Base-by-base conservation (phyloP, 2,113 vertebrate species). In the Pungitius pungitius region DNA sequence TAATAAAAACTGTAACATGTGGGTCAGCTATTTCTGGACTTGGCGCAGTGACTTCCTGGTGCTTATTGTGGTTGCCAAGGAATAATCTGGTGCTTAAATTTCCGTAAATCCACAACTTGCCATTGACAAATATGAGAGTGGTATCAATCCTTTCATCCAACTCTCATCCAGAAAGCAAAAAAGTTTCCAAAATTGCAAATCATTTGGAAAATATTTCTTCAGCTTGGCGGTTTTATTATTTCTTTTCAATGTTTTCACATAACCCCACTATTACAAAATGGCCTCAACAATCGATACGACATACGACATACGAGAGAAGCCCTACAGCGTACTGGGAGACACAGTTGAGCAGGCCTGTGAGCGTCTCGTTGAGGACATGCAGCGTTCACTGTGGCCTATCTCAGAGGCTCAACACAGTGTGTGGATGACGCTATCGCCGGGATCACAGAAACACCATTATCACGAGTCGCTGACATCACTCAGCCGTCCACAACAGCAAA, bases 251-350 rank as follows among this genome's bases (percentile, higher is more conserved):
- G 13, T 4, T 15, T 43, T 47, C 45, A n/a, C 20, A 49, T 18
- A 35, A 35, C 33, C 33, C 33, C 6, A 35, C 7, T 35, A 47
- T 47, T 4, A 9, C 18, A 47, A 47, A 49, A n/a, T 10, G 3
- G 18, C 20, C 13, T 49, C 7, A 47, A 10, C 8, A n/a, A 7
- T 18, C 1, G 8, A 18, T 20, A 20, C 43, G 18, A 47, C 17
- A 49, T 49, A 49, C 1, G 3, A 49, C 7, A 49, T n/a, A 24
- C n/a, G 12, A 51, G n/a, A 52, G 49, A n/a, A 24, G 13, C 49
- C 30, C 18, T 9, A 30, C 6, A 57, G 54, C 14, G 4, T 93
- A 94, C 54, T 96, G 95, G 95, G 94, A 92, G 82, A 78, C 93
- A 37, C 79, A 91, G 52, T 88, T 82, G 18, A 91, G 94, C 65